Percentiles rank a stretch among this genome's conserved stretches.
These are phyloP conservation scores for Caenorhabditis drosophilae DNA, from an alignment of 2,888 invertebrate species.

Conservation along the genomic window DNA sequence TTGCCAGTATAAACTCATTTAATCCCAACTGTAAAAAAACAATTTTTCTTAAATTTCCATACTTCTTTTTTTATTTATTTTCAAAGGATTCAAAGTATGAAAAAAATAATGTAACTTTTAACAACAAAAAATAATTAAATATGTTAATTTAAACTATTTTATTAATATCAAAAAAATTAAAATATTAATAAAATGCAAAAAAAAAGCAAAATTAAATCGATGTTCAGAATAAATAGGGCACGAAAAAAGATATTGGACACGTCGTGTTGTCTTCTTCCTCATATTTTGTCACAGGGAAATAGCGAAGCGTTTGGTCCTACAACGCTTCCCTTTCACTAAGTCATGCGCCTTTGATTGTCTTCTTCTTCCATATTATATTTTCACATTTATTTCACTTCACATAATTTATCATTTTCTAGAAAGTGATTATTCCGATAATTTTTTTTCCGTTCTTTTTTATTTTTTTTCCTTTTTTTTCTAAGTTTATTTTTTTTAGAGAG, in stretches of 20 bases:
- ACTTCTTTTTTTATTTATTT: slow-evolving; percentile 2
- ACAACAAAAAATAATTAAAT: background rate
- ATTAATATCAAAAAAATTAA: background rate
- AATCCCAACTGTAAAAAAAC: slow-evolving; percentile 20
- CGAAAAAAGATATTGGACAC: background rate
- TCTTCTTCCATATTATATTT: background rate
- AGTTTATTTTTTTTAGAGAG: background rate
- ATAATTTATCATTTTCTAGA: too few species aligned
- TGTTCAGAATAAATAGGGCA: background rate
- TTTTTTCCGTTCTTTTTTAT: too few species aligned
- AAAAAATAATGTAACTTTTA: background rate
- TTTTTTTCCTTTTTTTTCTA: background rate
- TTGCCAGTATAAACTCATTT: slow-evolving; percentile 41
- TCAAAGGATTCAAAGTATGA: background rate
- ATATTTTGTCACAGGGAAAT: background rate
- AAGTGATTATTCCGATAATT: too few species aligned
- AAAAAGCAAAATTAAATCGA: background rate
- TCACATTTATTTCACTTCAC: too few species aligned
- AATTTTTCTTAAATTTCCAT: too few species aligned
- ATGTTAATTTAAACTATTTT: background rate
- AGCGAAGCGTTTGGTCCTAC: background rate
- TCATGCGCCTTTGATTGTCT: slow-evolving; percentile 2
- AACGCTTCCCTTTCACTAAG: background rate
- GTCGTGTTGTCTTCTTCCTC: slow-evolving; percentile 3
- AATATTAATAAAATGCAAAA: background rate